Percentiles rank a stretch among this genome's conserved stretches.
Conservation (phyloP, 2,113 vertebrate species). For the Tragelaphus imberbis region DNA sequence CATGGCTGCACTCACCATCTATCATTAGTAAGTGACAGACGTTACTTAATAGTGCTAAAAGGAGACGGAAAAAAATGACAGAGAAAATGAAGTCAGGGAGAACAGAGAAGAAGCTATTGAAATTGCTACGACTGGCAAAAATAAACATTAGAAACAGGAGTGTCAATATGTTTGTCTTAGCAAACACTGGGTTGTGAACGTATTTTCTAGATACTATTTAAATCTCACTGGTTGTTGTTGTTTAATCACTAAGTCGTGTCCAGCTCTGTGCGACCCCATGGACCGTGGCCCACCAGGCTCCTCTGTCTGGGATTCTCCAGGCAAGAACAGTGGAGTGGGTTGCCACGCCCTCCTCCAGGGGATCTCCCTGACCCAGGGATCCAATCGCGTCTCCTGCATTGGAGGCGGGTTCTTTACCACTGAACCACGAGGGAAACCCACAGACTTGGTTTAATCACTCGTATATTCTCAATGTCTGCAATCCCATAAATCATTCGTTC, state of each 20-base stretch:
- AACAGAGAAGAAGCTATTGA: neutral
- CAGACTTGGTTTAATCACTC: neutral
- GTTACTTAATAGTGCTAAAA: neutral
- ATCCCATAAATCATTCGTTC: neutral
- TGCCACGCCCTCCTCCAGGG: neutral
- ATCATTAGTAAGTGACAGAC: neutral
- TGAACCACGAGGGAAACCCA: neutral
- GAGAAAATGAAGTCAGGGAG: neutral
- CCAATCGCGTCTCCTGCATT: accelerated
- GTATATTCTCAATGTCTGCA: neutral
- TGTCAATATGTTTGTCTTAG: neutral
- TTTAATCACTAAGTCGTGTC: neutral
- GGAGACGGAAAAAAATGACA: neutral
- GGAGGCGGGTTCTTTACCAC: neutral
- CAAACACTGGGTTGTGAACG: neutral
- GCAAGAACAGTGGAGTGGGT: neutral
- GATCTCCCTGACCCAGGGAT: neutral
- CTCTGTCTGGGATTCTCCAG: neutral
- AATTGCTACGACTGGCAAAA: neutral
- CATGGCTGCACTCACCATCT: no score
- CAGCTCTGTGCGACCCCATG: neutral
- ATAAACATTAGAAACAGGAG: neutral
- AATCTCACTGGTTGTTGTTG: neutral
- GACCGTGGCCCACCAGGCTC: neutral
- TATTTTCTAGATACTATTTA: neutral